Evolutionary conservation across 2,797 vertebrate species (phyloP).

Genomic region (Bucorvus abyssinicus): DNA sequence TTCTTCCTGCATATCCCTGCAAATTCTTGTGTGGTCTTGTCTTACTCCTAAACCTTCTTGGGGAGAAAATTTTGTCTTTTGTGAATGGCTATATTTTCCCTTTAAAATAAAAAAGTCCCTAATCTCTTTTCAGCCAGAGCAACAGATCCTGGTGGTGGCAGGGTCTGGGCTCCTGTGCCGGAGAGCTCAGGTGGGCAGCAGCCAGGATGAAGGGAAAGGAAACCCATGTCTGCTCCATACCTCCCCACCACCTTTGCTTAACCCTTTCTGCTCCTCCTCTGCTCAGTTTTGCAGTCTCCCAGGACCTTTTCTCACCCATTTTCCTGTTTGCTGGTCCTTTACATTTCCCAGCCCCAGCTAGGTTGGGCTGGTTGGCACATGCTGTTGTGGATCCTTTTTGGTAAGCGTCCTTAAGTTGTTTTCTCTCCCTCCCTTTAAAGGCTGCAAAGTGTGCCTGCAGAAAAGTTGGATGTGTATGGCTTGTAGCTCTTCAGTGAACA

Average conservation of each 20-base stretch:
- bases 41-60: neutral
- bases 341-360: neutral
- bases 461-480: neutral
- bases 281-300: conserved; percentile 27
- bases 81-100: neutral
- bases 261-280: conserved; percentile 12
- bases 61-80: neutral
- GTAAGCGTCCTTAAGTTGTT: conserved; percentile 46
- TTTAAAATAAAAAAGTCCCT: rapidly evolving
- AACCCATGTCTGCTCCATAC: neutral
- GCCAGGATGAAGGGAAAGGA: neutral
- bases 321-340: conserved; percentile 29
- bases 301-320: conserved; percentile 24
- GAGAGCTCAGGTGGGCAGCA: neutral
- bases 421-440: conserved; percentile 5
- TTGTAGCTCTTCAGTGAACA: neutral
- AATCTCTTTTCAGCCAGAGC: neutral
- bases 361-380: conserved; percentile 4
- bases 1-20: too few relatives aligned
- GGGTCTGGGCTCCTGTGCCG: neutral
- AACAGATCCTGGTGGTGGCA: neutral
- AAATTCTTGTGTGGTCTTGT: neutral
- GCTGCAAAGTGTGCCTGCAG: neutral
- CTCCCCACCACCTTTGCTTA: neutral
- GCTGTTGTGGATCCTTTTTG: conserved; percentile 3